A percentile compares a stretch with the other conserved stretches of the same genome.
Evolutionary conservation across 2,888 invertebrate species (phyloP).

Genomic region (Nasonovia ribisnigri): DNA sequence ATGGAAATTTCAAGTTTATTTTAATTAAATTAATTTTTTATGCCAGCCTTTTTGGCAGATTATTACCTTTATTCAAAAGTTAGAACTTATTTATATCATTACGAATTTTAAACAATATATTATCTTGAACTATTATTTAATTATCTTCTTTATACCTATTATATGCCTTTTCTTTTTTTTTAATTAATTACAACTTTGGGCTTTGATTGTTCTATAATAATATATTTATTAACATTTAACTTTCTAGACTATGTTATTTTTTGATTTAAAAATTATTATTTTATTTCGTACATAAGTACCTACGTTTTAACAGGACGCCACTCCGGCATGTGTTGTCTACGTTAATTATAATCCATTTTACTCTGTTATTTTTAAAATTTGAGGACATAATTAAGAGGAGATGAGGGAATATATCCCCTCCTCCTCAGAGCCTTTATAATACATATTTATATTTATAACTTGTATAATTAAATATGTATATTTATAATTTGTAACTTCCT

Average conservation of each 20-base stretch:
- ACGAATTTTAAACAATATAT: neutral
- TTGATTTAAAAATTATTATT: neutral
- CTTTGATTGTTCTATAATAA: too few species aligned
- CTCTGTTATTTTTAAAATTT: too few species aligned
- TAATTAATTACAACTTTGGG: neutral
- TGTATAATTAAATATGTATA: too few species aligned
- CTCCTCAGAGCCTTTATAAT: too few species aligned
- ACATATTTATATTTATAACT: too few species aligned
- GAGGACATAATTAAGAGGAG: too few species aligned
- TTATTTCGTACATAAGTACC: neutral
- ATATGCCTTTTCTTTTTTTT: neutral
- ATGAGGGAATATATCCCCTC: too few species aligned
- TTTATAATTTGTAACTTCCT: too few species aligned
- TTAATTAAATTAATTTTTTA: neutral
- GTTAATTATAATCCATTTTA: too few species aligned
- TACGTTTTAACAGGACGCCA: too few species aligned
- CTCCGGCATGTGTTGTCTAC: too few species aligned
- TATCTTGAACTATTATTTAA: neutral
- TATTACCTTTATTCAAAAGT: neutral
- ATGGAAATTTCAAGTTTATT: neutral
- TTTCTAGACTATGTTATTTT: neutral
- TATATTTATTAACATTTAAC: too few species aligned
- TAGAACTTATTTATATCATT: neutral
- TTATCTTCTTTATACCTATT: neutral
- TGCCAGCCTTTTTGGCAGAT: neutral